phyloP scores from a whole-genome alignment of 2,888 invertebrate species.

The Cartodere bifasciata region DNA sequence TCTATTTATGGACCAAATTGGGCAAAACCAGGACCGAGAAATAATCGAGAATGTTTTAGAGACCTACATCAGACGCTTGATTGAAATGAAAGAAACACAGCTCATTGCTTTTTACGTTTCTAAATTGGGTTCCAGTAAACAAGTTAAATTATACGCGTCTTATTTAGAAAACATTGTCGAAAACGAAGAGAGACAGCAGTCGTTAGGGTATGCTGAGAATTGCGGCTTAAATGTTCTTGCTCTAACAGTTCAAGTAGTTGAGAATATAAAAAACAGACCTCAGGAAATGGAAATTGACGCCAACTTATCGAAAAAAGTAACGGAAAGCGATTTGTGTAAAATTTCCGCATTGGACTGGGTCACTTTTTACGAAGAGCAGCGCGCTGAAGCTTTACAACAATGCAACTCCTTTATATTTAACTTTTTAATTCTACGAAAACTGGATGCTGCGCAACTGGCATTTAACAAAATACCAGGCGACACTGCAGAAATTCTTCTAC shows the following conservation, averaged over 20 bases:
- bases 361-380: conserved; percentile 62
- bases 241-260: conserved; percentile 75
- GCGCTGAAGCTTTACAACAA: conserved; percentile 71
- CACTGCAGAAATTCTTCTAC: conserved; percentile 44
- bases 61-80: conserved; percentile 57
- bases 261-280: conserved; percentile 48
- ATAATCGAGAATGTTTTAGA: conserved; percentile 64
- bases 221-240: conserved; percentile 72
- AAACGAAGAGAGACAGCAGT: conserved; percentile 49
- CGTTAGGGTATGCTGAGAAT: conserved; percentile 56
- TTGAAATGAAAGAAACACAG: conserved; percentile 59
- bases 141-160: conserved; percentile 50
- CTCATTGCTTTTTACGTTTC: conserved; percentile 79
- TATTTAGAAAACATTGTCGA: conserved; percentile 55
- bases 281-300: conserved; percentile 24
- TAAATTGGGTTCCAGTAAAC: conserved; percentile 51
- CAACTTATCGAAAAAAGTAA: conserved; percentile 37
- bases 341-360: conserved; percentile 80
- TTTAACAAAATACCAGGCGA: conserved; percentile 59
- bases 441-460: conserved; percentile 68
- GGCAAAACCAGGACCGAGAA: conserved; percentile 55
- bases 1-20: conserved; percentile 68
- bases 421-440: conserved; percentile 69
- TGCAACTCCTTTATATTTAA: conserved; percentile 80
- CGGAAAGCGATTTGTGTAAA: conserved; percentile 56